phyloP scores from a whole-genome alignment of 2,888 invertebrate genomes.

The Quadroppia sp. region DNA sequence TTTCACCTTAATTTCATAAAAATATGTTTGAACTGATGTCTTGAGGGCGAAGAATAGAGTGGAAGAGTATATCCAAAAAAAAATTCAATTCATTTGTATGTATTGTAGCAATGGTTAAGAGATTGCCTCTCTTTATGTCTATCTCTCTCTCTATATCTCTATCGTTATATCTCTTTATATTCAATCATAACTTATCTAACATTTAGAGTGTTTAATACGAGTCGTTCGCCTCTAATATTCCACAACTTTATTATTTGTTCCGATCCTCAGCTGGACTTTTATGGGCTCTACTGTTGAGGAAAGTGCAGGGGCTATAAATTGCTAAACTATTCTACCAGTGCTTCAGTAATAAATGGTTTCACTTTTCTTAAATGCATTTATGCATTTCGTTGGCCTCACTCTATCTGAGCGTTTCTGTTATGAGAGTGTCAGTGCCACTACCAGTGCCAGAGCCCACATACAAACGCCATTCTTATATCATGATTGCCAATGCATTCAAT shows the following conservation, averaged over 20 bases:
- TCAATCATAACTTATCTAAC: not conserved
- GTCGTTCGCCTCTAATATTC: not conserved
- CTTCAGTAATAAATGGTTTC: slow-evolving; percentile 3
- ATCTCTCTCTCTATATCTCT: not conserved
- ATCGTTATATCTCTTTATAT: not conserved
- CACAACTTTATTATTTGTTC: slow-evolving; percentile 20
- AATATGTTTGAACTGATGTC: not conserved
- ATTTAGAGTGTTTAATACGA: slow-evolving; percentile 25
- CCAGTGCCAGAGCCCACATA: not conserved
- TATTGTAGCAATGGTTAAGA: slow-evolving; percentile 17
- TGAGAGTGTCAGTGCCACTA: not conserved
- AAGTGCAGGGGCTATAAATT: not conserved
- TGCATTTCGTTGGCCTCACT: slow-evolving; percentile 7
- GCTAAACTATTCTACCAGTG: slow-evolving; percentile 6
- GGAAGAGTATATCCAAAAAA: not conserved
- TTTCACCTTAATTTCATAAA: not conserved
- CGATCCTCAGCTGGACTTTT: slow-evolving; percentile 33
- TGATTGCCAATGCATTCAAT: slow-evolving; percentile 16
- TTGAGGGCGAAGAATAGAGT: not conserved
- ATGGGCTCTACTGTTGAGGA: slow-evolving; percentile 2
- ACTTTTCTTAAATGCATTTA: slow-evolving; percentile 26
- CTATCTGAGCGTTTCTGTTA: no score
- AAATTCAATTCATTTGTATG: not conserved
- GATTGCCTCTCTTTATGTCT: not conserved
- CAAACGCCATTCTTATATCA: not conserved